A percentile compares a stretch with the other conserved stretches of the same genome.
Conservation (phyloP, 2,113 vertebrate genomes). For the Platycercus adscitus region DNA sequence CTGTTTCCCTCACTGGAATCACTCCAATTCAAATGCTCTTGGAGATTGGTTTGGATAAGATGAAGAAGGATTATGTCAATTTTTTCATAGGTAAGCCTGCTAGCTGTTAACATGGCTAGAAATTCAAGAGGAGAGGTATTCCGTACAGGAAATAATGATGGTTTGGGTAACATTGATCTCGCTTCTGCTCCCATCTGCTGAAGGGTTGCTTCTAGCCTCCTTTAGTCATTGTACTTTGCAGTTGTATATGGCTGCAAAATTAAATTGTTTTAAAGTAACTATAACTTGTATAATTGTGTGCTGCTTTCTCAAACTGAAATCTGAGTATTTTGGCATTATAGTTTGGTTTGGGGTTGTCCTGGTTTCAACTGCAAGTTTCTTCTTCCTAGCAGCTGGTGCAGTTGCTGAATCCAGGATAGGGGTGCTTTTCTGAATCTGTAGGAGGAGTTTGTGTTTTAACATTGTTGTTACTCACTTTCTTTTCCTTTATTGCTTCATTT, state of each 20-base stretch:
- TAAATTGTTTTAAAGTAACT: neutral
- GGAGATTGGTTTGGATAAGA: constrained; percentile 94
- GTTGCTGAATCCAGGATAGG: neutral
- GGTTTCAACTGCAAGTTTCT: neutral
- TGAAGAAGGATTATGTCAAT: constrained; percentile 95
- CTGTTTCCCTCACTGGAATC: constrained; percentile 80
- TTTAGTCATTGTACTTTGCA: neutral
- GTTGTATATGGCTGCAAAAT: neutral
- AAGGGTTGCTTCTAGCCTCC: neutral
- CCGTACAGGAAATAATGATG: neutral
- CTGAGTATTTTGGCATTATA: neutral
- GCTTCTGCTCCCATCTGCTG: neutral
- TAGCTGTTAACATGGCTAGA: neutral
- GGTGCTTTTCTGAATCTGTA: neutral
- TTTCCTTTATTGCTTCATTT: neutral
- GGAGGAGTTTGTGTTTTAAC: neutral
- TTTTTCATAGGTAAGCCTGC: constrained; percentile 88
- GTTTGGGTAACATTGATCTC: neutral
- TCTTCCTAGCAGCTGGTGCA: neutral
- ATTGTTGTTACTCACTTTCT: neutral
- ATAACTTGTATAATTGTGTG: rapidly evolving
- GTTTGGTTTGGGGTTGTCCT: neutral
- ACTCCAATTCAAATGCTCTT: constrained; percentile 89
- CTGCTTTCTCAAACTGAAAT: neutral
- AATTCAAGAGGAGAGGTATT: neutral